Percentiles rank a stretch among this genome's conserved stretches.
These are phyloP conservation scores for Branchipolynoe longqiensis DNA, from an alignment of 2,888 invertebrate species.

Conservation along the genomic window DNA sequence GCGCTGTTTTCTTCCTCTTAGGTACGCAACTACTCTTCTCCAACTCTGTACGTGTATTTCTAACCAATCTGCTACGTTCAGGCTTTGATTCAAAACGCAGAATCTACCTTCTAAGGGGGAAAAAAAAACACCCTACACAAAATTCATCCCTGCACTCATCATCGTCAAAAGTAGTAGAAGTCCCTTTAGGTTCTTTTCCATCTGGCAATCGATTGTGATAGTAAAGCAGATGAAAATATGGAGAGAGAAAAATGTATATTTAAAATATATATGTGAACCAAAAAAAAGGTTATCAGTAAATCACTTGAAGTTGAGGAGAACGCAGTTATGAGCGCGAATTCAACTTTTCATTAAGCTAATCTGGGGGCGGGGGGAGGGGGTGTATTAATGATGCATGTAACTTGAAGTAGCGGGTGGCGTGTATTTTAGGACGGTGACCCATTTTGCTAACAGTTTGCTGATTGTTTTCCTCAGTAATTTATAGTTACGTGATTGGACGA, in stretches of 20 bases:
- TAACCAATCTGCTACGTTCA: background rate
- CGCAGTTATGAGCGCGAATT: background rate
- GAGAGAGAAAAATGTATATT: too few relatives aligned
- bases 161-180: background rate
- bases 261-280: background rate
- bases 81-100: background rate
- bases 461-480: too few relatives aligned
- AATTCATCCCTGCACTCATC: background rate
- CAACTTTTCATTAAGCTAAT: constrained; percentile 19
- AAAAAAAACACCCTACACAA: too few relatives aligned
- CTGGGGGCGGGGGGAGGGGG: background rate
- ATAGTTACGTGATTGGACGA: too few relatives aligned
- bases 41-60: background rate
- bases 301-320: constrained; percentile 17
- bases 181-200: constrained; percentile 3
- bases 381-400: background rate
- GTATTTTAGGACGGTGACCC: background rate
- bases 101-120: background rate
- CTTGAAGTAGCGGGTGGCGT: constrained; percentile 32
- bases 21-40: too few relatives aligned
- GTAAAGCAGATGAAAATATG: background rate
- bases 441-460: too few relatives aligned
- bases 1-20: too few relatives aligned
- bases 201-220: constrained; percentile 44
- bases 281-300: constrained; percentile 27